A percentile compares a stretch with the other conserved stretches of the same genome.
Evolutionary conservation across 2,888 invertebrate species (phyloP).

Genomic region (Malthinus flaveolus): DNA sequence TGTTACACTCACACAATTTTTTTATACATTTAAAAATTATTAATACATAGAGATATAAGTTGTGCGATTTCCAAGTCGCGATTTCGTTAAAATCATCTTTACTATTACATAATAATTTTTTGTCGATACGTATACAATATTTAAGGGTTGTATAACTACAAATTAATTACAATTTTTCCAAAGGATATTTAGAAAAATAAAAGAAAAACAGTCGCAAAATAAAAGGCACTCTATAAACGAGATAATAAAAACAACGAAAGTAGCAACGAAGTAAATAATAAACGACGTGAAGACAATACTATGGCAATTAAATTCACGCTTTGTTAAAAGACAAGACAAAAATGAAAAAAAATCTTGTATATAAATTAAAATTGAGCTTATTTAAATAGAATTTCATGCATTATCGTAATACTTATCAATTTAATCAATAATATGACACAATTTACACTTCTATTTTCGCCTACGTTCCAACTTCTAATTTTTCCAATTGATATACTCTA

Average conservation of each 20-base stretch:
- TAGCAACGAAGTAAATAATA: slow-evolving; percentile 7
- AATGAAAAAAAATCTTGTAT: slow-evolving; percentile 38
- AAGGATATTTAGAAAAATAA: slow-evolving; percentile 16
- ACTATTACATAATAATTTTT: slow-evolving; percentile 41
- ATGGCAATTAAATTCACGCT: slow-evolving; percentile 50
- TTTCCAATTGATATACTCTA: slow-evolving; percentile 27
- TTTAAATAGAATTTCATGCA: slow-evolving; percentile 35
- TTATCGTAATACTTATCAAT: slow-evolving; percentile 22
- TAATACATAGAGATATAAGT: slow-evolving; percentile 39
- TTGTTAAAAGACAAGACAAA: slow-evolving; percentile 18
- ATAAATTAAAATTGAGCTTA: slow-evolving; percentile 28
- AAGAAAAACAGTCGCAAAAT: background rate
- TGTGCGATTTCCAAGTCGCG: slow-evolving; percentile 31
- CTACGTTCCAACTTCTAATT: slow-evolving; percentile 17
- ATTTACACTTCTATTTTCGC: slow-evolving; percentile 18
- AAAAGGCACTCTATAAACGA: slow-evolving; percentile 13
- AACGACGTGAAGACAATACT: slow-evolving; percentile 33
- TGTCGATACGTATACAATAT: slow-evolving; percentile 34
- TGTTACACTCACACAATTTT: slow-evolving; percentile 48
- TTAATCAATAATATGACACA: slow-evolving; percentile 27
- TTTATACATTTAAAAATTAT: slow-evolving; percentile 16
- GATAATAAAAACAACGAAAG: slow-evolving; percentile 41
- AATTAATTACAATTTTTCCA: slow-evolving; percentile 24
- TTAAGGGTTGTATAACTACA: slow-evolving; percentile 27
- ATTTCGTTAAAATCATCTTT: slow-evolving; percentile 42